Evolutionary conservation across 2,113 vertebrate species (phyloP).

Genomic region (Erythrolamprus reginae): DNA sequence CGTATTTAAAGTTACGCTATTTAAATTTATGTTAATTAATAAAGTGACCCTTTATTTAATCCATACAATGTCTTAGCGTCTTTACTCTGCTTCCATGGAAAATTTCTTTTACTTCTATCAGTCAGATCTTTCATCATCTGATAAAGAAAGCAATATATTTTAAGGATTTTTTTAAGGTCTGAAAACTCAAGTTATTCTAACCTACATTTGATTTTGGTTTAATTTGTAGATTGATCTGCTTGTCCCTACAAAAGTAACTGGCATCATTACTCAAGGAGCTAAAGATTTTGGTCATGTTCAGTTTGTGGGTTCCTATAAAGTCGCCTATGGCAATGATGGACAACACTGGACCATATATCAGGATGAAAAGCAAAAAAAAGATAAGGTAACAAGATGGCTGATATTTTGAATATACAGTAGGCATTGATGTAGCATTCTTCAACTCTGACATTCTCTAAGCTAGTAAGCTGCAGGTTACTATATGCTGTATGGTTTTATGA

Average conservation of each 20-base stretch:
- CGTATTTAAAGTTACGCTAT: too few species aligned
- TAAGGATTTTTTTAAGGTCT: not conserved
- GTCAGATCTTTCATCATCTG: rapidly evolving
- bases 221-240: slow-evolving; percentile 85
- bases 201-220: not conserved
- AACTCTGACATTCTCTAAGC: not conserved
- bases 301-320: slow-evolving; percentile 96
- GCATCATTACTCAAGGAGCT: slow-evolving; percentile 96
- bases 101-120: not conserved
- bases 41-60: too few species aligned
- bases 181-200: slow-evolving; percentile 9
- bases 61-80: too few species aligned
- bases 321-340: slow-evolving; percentile 93
- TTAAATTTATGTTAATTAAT: too few species aligned
- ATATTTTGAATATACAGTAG: not conserved
- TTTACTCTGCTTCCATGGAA: too few species aligned
- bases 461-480: not conserved
- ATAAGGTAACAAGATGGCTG: slow-evolving; percentile 69
- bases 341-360: slow-evolving; percentile 90
- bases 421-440: not conserved
- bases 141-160: not conserved
- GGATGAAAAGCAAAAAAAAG: slow-evolving; percentile 94
- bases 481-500: not conserved
- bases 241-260: slow-evolving; percentile 90
- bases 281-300: slow-evolving; percentile 98